Conservation (phyloP, 2,888 invertebrate species). For the Cheilosia vulpina region DNA sequence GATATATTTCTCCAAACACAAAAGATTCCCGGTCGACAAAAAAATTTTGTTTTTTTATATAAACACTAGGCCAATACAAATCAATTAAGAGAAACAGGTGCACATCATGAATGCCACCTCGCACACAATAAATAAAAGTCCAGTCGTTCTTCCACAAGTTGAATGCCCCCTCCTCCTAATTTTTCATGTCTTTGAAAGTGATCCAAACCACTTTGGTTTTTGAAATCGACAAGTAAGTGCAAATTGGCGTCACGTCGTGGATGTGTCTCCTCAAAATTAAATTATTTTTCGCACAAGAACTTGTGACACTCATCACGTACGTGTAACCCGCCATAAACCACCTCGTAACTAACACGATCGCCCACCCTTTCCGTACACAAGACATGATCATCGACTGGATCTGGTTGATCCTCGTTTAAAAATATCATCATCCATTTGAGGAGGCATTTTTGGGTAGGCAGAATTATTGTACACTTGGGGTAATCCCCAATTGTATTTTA, state of each 20-base stretch:
- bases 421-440: slow-evolving; percentile 19
- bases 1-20: background rate
- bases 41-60: no score
- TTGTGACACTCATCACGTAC: background rate
- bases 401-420: slow-evolving; percentile 21
- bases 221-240: background rate
- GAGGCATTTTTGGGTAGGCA: background rate
- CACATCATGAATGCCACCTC: background rate
- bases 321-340: background rate
- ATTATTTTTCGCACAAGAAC: background rate
- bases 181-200: background rate
- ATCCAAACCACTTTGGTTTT: background rate
- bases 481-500: slow-evolving; percentile 36
- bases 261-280: background rate
- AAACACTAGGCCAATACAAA: slow-evolving; percentile 17
- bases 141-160: background rate
- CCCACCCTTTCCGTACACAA: background rate
- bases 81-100: slow-evolving; percentile 33
- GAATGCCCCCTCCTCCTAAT: background rate
- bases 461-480: slow-evolving; percentile 2
- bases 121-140: background rate
- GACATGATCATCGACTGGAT: slow-evolving; percentile 13
- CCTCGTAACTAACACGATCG: background rate
- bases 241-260: background rate
- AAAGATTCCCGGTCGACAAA: background rate